Evolutionary conservation across 2,113 vertebrate species (phyloP).

Genomic region (Pelecanoides urinatrix): DNA sequence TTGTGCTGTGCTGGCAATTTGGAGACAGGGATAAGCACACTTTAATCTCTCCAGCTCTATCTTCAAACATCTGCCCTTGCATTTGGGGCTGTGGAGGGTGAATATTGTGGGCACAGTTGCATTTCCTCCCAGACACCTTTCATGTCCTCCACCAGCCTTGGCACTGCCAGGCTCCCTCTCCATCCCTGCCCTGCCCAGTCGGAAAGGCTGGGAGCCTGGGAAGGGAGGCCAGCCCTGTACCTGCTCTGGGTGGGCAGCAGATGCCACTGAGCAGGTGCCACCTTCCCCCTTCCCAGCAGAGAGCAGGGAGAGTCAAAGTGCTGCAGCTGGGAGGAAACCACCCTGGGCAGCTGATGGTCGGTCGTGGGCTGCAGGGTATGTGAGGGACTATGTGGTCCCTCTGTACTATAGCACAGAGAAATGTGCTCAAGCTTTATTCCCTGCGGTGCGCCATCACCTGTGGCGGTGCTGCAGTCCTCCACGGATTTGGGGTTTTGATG

Average conservation of each 20-base stretch:
- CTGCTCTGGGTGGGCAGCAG: not conserved
- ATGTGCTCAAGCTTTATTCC: not conserved
- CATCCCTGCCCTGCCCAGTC: not conserved
- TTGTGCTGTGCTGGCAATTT: not conserved
- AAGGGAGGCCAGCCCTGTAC: not conserved
- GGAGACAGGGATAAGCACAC: no score
- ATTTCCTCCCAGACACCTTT: not conserved
- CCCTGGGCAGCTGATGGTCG: rapidly evolving
- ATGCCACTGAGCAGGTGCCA: not conserved
- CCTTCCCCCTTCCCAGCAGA: not conserved
- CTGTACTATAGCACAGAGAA: not conserved
- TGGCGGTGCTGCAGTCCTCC: not conserved
- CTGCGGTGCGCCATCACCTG: not conserved
- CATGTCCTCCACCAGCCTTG: rapidly evolving
- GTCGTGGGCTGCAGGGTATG: rapidly evolving
- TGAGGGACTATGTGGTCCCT: rapidly evolving
- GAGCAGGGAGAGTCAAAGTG: rapidly evolving
- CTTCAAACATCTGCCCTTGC: not conserved
- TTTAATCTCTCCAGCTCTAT: rapidly evolving
- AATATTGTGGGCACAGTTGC: not conserved
- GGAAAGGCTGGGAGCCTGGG: not conserved
- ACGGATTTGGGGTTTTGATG: not conserved
- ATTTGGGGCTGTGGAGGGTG: not conserved
- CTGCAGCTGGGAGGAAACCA: not conserved
- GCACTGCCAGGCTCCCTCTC: not conserved